Conservation (phyloP, 2,113 vertebrate genomes). For the Ancistrus triradiatus region DNA sequence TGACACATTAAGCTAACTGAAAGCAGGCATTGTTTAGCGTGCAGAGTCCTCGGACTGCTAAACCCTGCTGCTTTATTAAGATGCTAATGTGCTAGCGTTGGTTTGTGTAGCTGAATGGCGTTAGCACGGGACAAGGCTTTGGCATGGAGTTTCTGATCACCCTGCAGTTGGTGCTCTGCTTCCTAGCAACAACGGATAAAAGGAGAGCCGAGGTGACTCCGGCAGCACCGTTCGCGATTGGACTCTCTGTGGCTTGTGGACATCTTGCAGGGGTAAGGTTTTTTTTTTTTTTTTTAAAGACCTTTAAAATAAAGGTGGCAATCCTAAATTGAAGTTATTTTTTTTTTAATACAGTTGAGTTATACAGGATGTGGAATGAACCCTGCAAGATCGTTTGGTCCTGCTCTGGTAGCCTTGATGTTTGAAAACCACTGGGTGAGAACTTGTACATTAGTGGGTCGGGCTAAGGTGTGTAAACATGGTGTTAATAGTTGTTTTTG, state of each 20-base stretch:
- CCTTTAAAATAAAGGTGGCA: too few species aligned
- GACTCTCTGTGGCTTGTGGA: slow-evolving; percentile 74
- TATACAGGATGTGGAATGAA: slow-evolving; percentile 83
- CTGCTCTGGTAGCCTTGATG: slow-evolving; percentile 63
- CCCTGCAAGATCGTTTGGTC: slow-evolving; percentile 79
- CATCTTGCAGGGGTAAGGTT: slow-evolving; percentile 77
- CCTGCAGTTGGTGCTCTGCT: slow-evolving; percentile 78
- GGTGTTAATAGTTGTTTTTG: too few species aligned
- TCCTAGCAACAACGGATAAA: slow-evolving; percentile 74
- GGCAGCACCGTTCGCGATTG: slow-evolving; percentile 69
- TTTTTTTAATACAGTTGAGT: slow-evolving; percentile 65
- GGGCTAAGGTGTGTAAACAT: too few species aligned
- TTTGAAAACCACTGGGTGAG: slow-evolving; percentile 81
- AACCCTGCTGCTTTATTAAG: too few species aligned
- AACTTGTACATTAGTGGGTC: not conserved
- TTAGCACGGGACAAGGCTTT: slow-evolving; percentile 71
- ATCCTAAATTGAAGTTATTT: too few species aligned
- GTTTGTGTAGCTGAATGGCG: slow-evolving; percentile 49
- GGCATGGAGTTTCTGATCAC: slow-evolving; percentile 75
- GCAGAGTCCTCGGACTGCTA: too few species aligned
- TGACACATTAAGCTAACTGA: too few species aligned
- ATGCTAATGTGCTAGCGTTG: slow-evolving; percentile 16
- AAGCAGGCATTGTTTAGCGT: too few species aligned
- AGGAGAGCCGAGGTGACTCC: slow-evolving; percentile 63
- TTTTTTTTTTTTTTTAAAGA: not conserved